A percentile compares a stretch with the other conserved stretches of the same genome.
These are phyloP conservation scores for Tribolium castaneum DNA, from an alignment of 1,140 invertebrate genomes.

Conservation along the genomic window DNA sequence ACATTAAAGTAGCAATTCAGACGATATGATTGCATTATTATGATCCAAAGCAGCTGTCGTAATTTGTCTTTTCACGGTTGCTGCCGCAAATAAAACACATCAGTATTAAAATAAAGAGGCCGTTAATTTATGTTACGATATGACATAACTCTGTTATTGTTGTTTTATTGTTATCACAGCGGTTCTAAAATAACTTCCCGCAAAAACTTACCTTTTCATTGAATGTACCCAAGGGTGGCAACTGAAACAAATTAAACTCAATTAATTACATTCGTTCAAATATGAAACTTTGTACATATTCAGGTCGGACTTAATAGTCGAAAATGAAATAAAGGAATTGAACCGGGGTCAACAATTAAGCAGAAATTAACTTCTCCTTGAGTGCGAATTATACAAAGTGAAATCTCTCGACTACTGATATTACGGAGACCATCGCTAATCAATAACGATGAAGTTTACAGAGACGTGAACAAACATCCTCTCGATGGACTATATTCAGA, in stretches of 20 bases:
- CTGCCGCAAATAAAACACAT: constrained; percentile 13
- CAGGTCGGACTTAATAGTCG: neutral
- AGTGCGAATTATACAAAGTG: neutral
- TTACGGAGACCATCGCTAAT: neutral
- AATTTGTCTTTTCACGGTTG: constrained; percentile 17
- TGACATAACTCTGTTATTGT: constrained; percentile 22
- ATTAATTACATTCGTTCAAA: neutral
- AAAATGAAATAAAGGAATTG: neutral
- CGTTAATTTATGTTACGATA: constrained; percentile 1
- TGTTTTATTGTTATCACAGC: constrained; percentile 5
- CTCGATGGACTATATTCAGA: too few relatives aligned
- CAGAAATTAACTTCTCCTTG: constrained; percentile 10
- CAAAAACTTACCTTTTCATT: constrained; percentile 56
- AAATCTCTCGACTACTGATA: neutral
- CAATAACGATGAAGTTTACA: neutral
- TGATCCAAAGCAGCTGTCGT: constrained; percentile 6
- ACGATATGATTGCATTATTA: neutral
- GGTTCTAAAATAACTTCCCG: neutral
- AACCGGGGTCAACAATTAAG: constrained; percentile 12
- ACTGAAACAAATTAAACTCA: constrained; percentile 51
- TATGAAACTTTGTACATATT: neutral
- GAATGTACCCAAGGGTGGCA: constrained; percentile 53
- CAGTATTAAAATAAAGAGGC: constrained; percentile 15
- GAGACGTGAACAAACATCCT: neutral
- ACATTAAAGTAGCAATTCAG: neutral